These are phyloP conservation scores for Ambastaia sidthimunki DNA, from an alignment of 2,797 vertebrate species.

Conservation along the genomic window DNA sequence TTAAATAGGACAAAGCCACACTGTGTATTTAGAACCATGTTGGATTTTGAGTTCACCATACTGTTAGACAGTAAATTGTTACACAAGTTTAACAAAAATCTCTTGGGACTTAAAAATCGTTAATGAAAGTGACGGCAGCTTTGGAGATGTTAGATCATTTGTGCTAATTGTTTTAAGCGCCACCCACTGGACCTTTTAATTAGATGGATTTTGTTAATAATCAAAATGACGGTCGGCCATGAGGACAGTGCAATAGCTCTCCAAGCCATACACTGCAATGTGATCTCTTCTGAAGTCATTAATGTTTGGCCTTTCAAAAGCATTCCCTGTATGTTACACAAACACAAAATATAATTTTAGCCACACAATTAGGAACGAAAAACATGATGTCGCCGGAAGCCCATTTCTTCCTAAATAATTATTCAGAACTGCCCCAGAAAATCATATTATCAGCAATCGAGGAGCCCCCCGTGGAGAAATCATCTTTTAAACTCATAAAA, in stretches of 20 bases:
- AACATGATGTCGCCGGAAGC: neutral
- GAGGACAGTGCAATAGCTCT: neutral
- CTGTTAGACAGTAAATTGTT: constrained; percentile 13
- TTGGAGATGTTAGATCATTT: neutral
- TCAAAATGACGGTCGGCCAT: neutral
- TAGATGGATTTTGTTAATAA: neutral
- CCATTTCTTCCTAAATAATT: neutral
- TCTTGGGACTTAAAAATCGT: neutral
- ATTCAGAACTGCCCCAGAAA: constrained; percentile 2
- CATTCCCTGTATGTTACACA: neutral
- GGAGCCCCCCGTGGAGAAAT: neutral
- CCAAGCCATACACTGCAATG: neutral
- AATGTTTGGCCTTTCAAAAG: neutral
- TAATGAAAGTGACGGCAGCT: neutral
- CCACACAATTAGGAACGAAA: neutral
- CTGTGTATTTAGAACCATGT: constrained; percentile 46
- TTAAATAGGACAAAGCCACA: constrained; percentile 55
- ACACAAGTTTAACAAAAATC: neutral
- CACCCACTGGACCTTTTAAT: neutral
- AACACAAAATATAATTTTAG: neutral
- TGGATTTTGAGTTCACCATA: constrained; percentile 22
- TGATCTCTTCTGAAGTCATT: neutral
- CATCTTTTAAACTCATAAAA: neutral
- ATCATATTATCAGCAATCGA: neutral
- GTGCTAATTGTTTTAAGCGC: constrained; percentile 3